Evolutionary conservation across 2,113 vertebrate species (phyloP).

Genomic region (Myiagra hebetior): DNA sequence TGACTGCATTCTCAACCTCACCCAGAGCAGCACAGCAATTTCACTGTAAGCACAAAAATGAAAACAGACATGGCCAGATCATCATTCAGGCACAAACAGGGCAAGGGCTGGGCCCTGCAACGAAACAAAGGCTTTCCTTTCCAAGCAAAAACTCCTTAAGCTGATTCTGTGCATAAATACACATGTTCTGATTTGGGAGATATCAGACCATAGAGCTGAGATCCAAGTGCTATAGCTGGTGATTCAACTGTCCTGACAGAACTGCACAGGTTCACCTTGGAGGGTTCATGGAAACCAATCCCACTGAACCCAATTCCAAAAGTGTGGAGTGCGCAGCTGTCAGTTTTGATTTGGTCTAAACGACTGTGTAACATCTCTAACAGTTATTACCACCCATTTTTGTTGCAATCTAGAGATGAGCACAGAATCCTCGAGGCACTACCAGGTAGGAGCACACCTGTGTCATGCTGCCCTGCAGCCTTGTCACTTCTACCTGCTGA

Average conservation of each 20-base stretch:
- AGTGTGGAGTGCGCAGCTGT: neutral
- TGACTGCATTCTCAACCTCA: constrained; percentile 65
- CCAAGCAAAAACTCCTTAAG: neutral
- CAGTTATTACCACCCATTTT: neutral
- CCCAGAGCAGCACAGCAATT: constrained; percentile 32
- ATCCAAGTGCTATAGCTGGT: neutral
- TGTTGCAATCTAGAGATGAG: neutral
- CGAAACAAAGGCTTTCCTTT: neutral
- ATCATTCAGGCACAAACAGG: constrained; percentile 3
- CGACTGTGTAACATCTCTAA: neutral
- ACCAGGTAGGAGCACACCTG: neutral
- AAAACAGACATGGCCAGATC: constrained; percentile 4
- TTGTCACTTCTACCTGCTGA: neutral
- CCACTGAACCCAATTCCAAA: neutral
- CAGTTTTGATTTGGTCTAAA: neutral
- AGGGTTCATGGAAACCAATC: neutral
- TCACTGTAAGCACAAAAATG: constrained; percentile 7
- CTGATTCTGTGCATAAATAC: neutral
- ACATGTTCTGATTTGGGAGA: neutral
- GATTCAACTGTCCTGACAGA: neutral
- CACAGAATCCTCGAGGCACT: neutral
- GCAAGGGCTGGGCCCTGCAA: neutral
- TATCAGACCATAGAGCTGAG: neutral
- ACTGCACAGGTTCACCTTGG: neutral
- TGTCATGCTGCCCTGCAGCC: neutral